Percentiles rank a stretch among this genome's conserved stretches.
Evolutionary conservation across 1,140 invertebrate genomes (phyloP).

Genomic region (Tetramorium parvispinum): DNA sequence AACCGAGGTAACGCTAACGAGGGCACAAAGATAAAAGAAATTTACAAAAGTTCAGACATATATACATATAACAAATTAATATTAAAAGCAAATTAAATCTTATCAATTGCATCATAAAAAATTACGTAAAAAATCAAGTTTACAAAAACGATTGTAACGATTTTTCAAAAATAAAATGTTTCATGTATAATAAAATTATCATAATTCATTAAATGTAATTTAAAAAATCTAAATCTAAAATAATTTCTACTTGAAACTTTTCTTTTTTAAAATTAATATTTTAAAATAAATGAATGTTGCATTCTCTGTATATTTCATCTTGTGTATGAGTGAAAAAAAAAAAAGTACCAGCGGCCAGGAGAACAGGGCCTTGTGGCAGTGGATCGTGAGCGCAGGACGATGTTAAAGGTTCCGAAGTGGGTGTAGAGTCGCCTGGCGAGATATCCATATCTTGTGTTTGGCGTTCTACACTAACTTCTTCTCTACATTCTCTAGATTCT

Average conservation of each 20-base stretch:
- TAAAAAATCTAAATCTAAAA: not conserved
- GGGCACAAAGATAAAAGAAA: conserved; percentile 16
- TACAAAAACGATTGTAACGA: not conserved
- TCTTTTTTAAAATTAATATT: conserved; percentile 4
- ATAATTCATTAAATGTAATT: not conserved
- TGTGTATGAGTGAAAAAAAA: not conserved
- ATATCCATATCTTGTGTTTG: conserved; percentile 93
- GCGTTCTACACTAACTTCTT: conserved; percentile 81
- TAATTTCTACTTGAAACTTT: not conserved
- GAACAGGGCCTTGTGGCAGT: conserved; percentile 86
- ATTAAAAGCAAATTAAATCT: not conserved
- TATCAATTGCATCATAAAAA: not conserved
- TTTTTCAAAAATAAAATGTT: not conserved
- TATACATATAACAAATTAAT: not conserved
- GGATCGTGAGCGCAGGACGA: conserved; percentile 81
- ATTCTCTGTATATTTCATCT: not conserved
- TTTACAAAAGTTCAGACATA: not conserved
- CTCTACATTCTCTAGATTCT: conserved; percentile 78
- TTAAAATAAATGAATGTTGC: not conserved
- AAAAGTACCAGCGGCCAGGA: conserved; percentile 87
- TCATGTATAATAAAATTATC: not conserved
- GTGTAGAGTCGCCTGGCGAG: conserved; percentile 93
- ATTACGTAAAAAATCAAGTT: not conserved
- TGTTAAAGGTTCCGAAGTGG: conserved; percentile 89
- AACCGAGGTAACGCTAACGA: conserved; percentile 88